phyloP scores from a whole-genome alignment of 2,113 vertebrate species.

The Tursiops truncatus region DNA sequence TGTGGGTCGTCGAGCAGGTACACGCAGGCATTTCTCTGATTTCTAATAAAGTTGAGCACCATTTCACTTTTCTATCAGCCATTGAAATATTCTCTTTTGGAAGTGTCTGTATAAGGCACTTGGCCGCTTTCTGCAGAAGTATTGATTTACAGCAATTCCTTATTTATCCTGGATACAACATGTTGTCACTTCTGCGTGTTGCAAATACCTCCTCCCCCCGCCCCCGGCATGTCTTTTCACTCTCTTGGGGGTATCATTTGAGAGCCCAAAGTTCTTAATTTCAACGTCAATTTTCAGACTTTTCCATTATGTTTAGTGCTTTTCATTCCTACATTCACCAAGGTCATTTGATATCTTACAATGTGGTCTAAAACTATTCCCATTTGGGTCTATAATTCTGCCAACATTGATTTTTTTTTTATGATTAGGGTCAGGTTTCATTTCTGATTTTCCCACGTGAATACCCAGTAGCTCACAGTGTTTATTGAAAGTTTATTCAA shows the following conservation, averaged over 20 bases:
- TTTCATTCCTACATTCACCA: not conserved
- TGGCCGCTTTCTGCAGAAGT: too few relatives aligned
- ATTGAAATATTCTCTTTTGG: not conserved
- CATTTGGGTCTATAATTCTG: not conserved
- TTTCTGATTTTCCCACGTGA: not conserved
- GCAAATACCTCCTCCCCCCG: too few relatives aligned
- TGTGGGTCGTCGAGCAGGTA: fast-evolving
- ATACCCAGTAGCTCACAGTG: fast-evolving
- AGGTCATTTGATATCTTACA: fast-evolving
- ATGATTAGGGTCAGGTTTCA: not conserved
- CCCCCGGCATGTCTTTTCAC: not conserved
- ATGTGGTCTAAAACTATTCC: not conserved
- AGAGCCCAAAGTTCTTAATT: not conserved
- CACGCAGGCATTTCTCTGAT: fast-evolving
- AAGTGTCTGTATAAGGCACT: not conserved
- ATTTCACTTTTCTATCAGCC: not conserved
- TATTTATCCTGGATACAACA: not conserved
- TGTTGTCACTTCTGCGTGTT: too few relatives aligned
- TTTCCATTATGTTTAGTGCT: too few relatives aligned
- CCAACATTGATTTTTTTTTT: not conserved
- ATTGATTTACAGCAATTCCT: not conserved
- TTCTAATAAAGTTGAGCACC: too few relatives aligned
- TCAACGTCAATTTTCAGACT: not conserved
- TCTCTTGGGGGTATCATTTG: not conserved
- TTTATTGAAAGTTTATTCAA: not conserved